Base-by-base conservation (phyloP, 1,140 invertebrate species). In the Dendroctonus ponderosae region DNA sequence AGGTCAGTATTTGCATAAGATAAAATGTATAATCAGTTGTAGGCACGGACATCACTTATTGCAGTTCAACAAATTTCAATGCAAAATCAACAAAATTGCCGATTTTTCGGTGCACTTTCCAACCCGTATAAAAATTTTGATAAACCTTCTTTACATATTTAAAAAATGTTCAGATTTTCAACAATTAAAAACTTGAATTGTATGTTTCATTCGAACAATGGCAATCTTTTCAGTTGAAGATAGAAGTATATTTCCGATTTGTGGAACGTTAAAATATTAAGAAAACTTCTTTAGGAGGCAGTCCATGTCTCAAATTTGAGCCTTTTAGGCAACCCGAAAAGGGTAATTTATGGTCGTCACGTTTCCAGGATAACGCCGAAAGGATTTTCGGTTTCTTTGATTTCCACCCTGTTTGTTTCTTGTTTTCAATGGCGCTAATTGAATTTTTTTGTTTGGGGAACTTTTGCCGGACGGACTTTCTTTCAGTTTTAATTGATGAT, bases 381-480 rank as follows among this genome's bases (percentile, higher is more conserved):
- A 68, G 66, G 66, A 68, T 68, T 68, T 66, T 68, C 60, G 60
- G 66, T 68, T 59, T 63, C 66, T 68, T 68, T 68, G 66, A 68
- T 62, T 68, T 68, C 59, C 66, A 63, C 60, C 66, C 60, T 51
- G 66, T 67, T 67, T 67, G 66, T 62, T 67, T 67, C 60, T 61
- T 63, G 59, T 68, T 68, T 68, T 59, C 59, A 62, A 68, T 62
- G 59, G 60, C 53, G 60, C 60, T 68, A 68, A 68, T 68, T 68
- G 66, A 68, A 62, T 68, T 68, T 68, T 62, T 68, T 62, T 68
- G 44, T 51, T 67, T 48, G 15, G 50, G 46, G 40, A 59, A 54
- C 62, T 64, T 64, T n/a, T 46, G 42, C 50, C 44, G 53, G 52
- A 42, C 54, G 40, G 62, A 48, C 51, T 40, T 65, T 66, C 50